These are phyloP conservation scores for Mizuhopecten yessoensis DNA, from an alignment of 1,140 invertebrate genomes.

Conservation along the genomic window DNA sequence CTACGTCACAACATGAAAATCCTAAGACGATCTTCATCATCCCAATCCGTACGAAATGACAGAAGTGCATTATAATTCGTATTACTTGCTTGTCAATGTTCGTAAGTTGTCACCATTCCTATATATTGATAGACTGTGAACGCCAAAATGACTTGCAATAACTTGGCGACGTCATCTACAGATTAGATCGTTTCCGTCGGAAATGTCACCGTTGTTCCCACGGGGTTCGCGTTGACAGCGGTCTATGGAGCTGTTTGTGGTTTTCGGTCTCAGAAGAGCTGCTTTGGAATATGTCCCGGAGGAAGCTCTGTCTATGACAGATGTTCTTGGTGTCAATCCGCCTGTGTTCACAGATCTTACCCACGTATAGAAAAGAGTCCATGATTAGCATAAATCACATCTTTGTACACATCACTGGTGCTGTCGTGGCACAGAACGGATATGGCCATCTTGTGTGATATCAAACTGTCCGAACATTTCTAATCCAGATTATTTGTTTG, in stretches of 20 bases:
- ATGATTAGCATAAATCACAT: background rate
- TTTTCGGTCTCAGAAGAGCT: slow-evolving; percentile 3
- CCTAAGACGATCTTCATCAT: background rate
- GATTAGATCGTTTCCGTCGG: background rate
- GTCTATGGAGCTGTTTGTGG: background rate
- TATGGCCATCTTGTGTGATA: too few relatives aligned
- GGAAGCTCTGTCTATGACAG: background rate
- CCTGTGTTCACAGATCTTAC: background rate
- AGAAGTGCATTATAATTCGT: background rate
- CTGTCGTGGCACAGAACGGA: background rate
- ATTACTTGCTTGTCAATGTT: background rate
- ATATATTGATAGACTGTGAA: background rate
- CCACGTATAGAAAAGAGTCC: background rate
- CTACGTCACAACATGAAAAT: background rate
- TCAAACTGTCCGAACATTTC: too few relatives aligned
- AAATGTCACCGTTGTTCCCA: background rate
- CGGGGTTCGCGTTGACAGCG: background rate
- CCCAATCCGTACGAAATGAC: background rate
- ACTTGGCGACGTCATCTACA: background rate
- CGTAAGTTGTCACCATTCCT: slow-evolving; percentile 16
- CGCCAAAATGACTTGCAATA: background rate
- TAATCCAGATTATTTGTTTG: too few relatives aligned
- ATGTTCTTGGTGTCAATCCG: background rate
- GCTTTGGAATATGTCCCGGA: background rate
- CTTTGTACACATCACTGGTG: background rate